Evolutionary conservation across 92 coral and sea anemone genomes (phyloP).

Genomic region (Heliopora coerulea): DNA sequence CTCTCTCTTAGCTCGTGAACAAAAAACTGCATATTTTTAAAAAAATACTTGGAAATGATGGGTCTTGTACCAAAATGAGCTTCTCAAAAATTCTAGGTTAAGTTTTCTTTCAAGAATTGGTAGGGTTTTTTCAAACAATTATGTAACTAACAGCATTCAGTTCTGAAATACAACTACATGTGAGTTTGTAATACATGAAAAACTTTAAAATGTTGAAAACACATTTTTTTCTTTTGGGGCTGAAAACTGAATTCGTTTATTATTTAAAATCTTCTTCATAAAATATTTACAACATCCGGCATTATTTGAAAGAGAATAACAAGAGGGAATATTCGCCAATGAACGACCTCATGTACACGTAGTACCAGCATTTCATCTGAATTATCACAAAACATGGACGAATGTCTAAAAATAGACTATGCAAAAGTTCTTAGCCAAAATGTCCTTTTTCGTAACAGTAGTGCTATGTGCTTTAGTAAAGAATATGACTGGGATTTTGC

Average conservation of each 20-base stretch:
- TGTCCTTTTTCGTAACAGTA: not conserved
- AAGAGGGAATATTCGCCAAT: not conserved
- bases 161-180: too few species aligned
- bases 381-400: not conserved
- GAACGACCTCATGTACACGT: not conserved
- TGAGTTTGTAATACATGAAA: too few species aligned
- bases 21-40: too few species aligned
- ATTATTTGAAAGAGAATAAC: not conserved
- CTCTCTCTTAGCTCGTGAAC: too few species aligned
- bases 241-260: not conserved
- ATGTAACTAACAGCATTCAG: too few species aligned
- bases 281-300: not conserved
- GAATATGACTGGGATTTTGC: not conserved
- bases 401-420: not conserved
- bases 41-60: too few species aligned
- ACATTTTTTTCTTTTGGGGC: too few species aligned
- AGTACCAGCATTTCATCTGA: not conserved
- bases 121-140: too few species aligned
- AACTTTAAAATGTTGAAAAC: too few species aligned
- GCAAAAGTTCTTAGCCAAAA: not conserved
- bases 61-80: too few species aligned
- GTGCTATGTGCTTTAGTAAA: not conserved
- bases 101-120: too few species aligned
- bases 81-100: too few species aligned
- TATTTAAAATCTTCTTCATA: not conserved